These are phyloP conservation scores for Formica exsecta DNA, from an alignment of 1,140 invertebrate genomes.

Conservation along the genomic window DNA sequence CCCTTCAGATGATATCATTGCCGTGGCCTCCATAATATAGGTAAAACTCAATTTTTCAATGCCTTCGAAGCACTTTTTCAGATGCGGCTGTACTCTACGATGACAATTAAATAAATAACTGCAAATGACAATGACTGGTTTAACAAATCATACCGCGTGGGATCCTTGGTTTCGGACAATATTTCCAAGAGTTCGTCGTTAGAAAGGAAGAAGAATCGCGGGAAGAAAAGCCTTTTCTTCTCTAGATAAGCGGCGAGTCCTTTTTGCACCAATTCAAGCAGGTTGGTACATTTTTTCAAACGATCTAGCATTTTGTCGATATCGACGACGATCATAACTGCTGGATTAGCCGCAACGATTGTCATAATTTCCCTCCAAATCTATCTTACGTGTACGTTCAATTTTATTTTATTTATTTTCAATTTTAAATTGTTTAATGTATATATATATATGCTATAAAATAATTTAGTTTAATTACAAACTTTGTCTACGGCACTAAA, in stretches of 20 bases:
- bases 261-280: conserved; percentile 96
- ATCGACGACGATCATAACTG: conserved; percentile 94
- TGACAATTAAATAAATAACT: conserved; percentile 24
- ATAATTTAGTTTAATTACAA: conserved; percentile 85
- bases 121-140: background rate
- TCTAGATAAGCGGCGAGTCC: conserved; percentile 98
- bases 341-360: conserved; percentile 91
- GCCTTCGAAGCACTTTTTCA: conserved; percentile 98
- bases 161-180: conserved; percentile 98
- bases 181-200: conserved; percentile 99
- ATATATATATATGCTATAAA: background rate
- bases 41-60: conserved; percentile 96
- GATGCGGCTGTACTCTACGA: conserved; percentile 95
- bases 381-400: conserved; percentile 72
- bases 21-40: conserved; percentile 94
- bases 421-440: conserved; percentile 35
- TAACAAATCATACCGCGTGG: conserved; percentile 90
- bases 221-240: conserved; percentile 97
- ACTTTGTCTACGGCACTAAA: conserved; percentile 97
- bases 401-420: background rate
- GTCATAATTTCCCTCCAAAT: conserved; percentile 99
- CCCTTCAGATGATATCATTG: conserved; percentile 96
- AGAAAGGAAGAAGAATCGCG: conserved; percentile 98
- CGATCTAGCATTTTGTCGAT: conserved; percentile 98
- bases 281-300: conserved; percentile 94